Evolutionary conservation across 2,888 invertebrate species (phyloP), one percentile per base, ranked within the genome.

Genomic region (Dynastes hyllus): DNA sequence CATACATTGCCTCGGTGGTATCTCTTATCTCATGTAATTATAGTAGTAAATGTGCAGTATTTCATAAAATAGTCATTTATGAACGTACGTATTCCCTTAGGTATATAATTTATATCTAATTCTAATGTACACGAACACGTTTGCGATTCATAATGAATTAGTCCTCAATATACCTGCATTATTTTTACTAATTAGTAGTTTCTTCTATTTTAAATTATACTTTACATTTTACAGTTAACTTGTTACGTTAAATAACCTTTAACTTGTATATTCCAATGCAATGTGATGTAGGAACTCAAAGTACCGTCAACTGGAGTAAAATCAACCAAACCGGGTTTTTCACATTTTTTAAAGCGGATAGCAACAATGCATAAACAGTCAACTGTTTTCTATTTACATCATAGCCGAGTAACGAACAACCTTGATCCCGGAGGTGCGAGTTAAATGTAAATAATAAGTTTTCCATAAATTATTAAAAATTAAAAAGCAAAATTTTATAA

Each of bases 21-120:
- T 65, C 73, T 77, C 61, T 66, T 78, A 77, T 80, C 80, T 73
- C 55, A 55, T 63, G 77, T 77, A 80, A 80, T 80, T 80, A 78
- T 66, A 77, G 53, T 71, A 63, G 66, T 67, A 76, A 76, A 79
- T 78, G 78, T 65, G 78, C 73, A 70, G 78, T 71, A 78, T 61
- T 73, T 73, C 45, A 73, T 73, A 73, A 73, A 73, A 61, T 73
- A 45, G 53, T 61, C 73, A 22, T 67, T 58, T 55, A 51, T 77
- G 77, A 37, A n/a, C 22, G 58, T 58, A 77, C 40, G 58, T 55
- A 69, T 22, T 69, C 63, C 29, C 69, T 6, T 58, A 27, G 37
- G 53, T 53, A 40, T 67, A 53, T 67, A 69, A 77, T 69, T 77
- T 58, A 77, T 66, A 37, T 53, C 50, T 76, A 16, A 45, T 40